Conservation (phyloP, 30 jellyfish, hydroid and myxozoan species). For the Hydractinia echinata region DNA sequence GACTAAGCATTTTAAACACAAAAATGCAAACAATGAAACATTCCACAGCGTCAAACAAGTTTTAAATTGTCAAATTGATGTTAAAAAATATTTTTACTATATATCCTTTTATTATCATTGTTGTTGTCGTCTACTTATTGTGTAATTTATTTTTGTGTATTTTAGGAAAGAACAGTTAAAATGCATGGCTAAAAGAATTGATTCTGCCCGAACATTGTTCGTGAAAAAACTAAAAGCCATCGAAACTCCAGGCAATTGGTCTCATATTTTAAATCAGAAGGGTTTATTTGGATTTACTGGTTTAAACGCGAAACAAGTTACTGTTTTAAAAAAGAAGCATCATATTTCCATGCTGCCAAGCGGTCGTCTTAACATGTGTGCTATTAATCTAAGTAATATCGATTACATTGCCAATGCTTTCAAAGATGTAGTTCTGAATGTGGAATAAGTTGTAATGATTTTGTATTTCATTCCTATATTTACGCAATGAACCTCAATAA, state of each 20-base stretch:
- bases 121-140: neutral
- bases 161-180: constrained; percentile 74
- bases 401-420: constrained; percentile 83
- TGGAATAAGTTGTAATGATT: constrained; percentile 29
- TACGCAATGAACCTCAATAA: too few relatives aligned
- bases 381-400: constrained; percentile 51
- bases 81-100: too few relatives aligned
- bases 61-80: too few relatives aligned
- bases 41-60: too few relatives aligned
- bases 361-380: constrained; percentile 97
- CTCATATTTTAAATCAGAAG: constrained; percentile 67
- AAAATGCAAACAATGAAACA: too few relatives aligned
- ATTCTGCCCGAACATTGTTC: constrained; percentile 44
- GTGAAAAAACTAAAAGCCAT: constrained; percentile 55
- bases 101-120: too few relatives aligned
- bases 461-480: too few relatives aligned
- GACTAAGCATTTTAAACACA: too few relatives aligned
- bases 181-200: constrained; percentile 74
- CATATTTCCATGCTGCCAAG: constrained; percentile 66
- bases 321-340: constrained; percentile 45
- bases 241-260: constrained; percentile 98
- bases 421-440: constrained; percentile 69
- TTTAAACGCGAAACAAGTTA: constrained; percentile 72
- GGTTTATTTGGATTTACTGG: constrained; percentile 99
- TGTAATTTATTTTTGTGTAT: neutral